Percentiles rank a stretch among this genome's conserved stretches.
These are phyloP conservation scores for Drosophila niveifrons DNA, from an alignment of 2,888 invertebrate species.

Conservation along the genomic window DNA sequence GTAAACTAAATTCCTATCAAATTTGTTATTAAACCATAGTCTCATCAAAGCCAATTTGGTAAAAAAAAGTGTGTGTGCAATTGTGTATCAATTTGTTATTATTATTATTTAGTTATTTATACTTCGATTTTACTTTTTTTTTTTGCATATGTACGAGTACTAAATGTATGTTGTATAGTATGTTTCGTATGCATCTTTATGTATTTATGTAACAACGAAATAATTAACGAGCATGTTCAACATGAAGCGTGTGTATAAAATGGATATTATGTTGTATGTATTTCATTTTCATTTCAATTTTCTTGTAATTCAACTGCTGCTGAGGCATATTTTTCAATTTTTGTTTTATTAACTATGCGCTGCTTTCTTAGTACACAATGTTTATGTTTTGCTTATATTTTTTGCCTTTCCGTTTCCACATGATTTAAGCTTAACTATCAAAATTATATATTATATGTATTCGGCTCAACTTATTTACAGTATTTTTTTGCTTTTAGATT, in stretches of 20 bases:
- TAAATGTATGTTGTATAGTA: conserved; percentile 16
- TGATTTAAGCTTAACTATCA: conserved; percentile 68
- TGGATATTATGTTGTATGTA: conserved; percentile 55
- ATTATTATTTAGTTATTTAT: conserved; percentile 35
- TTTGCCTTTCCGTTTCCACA: conserved; percentile 49
- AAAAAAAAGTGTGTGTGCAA: conserved; percentile 66
- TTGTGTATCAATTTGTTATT: conserved; percentile 37
- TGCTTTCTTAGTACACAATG: conserved; percentile 43
- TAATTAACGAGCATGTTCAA: conserved; percentile 72
- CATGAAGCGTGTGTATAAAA: conserved; percentile 73
- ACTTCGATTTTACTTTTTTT: conserved; percentile 31
- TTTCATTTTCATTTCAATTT: conserved; percentile 12
- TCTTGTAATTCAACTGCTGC: conserved; percentile 36
- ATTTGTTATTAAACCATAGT: conserved; percentile 46
- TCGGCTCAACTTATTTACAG: conserved; percentile 70
- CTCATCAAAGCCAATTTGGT: conserved; percentile 59
- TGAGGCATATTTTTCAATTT: conserved; percentile 54
- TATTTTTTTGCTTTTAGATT: conserved; percentile 24
- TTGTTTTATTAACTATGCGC: conserved; percentile 36
- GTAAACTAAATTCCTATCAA: conserved; percentile 67
- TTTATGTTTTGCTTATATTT: conserved; percentile 9
- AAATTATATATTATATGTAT: conserved; percentile 67
- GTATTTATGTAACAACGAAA: conserved; percentile 65
- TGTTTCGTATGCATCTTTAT: conserved; percentile 46
- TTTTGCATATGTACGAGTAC: conserved; percentile 26